Evolutionary conservation across 2,888 invertebrate species (phyloP).

Genomic region (Perizoma flavofasciatum): DNA sequence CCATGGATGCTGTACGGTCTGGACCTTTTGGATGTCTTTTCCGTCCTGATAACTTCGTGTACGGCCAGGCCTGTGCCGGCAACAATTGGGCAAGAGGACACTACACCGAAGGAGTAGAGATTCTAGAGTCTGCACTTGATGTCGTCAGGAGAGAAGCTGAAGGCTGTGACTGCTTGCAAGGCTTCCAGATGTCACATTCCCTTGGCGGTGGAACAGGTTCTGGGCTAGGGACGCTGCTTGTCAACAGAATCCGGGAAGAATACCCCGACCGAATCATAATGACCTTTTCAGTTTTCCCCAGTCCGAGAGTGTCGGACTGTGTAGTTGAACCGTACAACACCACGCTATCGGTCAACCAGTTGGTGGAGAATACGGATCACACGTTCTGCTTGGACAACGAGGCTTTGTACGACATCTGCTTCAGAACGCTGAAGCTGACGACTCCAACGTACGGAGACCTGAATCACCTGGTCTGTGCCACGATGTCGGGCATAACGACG

Average conservation of each 20-base stretch:
- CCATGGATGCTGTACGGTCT: constrained; percentile 94
- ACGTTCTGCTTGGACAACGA: constrained; percentile 91
- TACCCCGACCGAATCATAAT: constrained; percentile 95
- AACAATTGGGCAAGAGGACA: constrained; percentile 87
- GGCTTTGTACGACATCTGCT: constrained; percentile 89
- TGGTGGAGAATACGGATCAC: constrained; percentile 89
- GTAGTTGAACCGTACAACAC: constrained; percentile 91
- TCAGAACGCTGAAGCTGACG: constrained; percentile 88
- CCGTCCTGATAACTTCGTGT: constrained; percentile 95
- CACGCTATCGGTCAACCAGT: constrained; percentile 91
- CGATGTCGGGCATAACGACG: constrained; percentile 94
- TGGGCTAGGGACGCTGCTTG: constrained; percentile 86
- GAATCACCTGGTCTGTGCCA: constrained; percentile 92
- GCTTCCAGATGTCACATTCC: constrained; percentile 93
- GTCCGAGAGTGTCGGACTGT: constrained; percentile 90
- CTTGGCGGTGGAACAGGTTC: constrained; percentile 80
- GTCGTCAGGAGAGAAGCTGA: constrained; percentile 93
- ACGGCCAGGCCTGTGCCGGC: constrained; percentile 82
- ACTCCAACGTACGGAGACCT: constrained; percentile 92
- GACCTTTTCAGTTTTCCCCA: constrained; percentile 91
- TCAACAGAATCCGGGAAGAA: constrained; percentile 94
- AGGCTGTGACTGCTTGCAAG: constrained; percentile 95
- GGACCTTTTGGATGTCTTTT: constrained; percentile 93
- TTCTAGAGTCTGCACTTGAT: constrained; percentile 91
- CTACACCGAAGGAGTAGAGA: constrained; percentile 96